phyloP scores from a whole-genome alignment of 2,888 invertebrate species.

The Drosophila sordidapex region DNA sequence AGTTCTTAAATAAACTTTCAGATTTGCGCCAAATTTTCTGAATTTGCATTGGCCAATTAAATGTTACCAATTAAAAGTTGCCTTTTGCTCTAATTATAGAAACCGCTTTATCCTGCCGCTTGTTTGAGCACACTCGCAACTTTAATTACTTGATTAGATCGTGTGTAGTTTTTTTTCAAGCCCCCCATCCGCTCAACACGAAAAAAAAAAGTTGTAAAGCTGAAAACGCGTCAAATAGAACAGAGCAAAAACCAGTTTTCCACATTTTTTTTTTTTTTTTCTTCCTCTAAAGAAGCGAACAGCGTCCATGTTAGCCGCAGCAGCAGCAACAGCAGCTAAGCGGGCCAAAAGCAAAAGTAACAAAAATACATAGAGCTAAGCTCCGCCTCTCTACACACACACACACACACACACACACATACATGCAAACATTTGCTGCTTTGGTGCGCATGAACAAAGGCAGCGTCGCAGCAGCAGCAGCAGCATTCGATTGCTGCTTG shows the following conservation, averaged over 20 bases:
- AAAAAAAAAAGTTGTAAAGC: slow-evolving; percentile 15
- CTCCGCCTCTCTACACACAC: slow-evolving; percentile 38
- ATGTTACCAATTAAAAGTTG: slow-evolving; percentile 50
- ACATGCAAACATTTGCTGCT: slow-evolving; percentile 2
- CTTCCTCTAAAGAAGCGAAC: slow-evolving; percentile 28
- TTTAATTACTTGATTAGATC: slow-evolving; percentile 63
- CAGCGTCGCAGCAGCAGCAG: slow-evolving; percentile 33
- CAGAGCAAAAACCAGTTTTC: slow-evolving; percentile 54
- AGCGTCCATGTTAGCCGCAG: slow-evolving; percentile 56
- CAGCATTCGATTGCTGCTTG: slow-evolving; percentile 4
- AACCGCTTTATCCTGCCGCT: slow-evolving; percentile 18
- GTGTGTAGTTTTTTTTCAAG: slow-evolving; percentile 19
- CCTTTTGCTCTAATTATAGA: slow-evolving; percentile 16
- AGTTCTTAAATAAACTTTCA: not conserved
- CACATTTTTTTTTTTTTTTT: slow-evolving; percentile 4
- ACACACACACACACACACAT: not conserved
- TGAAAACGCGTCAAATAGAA: slow-evolving; percentile 54
- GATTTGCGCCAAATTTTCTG: not conserved
- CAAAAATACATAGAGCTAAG: slow-evolving; percentile 36
- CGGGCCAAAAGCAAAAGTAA: slow-evolving; percentile 50
- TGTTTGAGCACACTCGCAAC: slow-evolving; percentile 23
- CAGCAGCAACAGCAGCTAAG: slow-evolving; percentile 20
- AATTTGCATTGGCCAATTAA: slow-evolving; percentile 8
- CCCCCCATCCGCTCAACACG: slow-evolving; percentile 2
- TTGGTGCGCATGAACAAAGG: slow-evolving; percentile 58